Base-by-base conservation (phyloP, 1,140 invertebrate genomes). In the Tetramorium alpestre region DNA sequence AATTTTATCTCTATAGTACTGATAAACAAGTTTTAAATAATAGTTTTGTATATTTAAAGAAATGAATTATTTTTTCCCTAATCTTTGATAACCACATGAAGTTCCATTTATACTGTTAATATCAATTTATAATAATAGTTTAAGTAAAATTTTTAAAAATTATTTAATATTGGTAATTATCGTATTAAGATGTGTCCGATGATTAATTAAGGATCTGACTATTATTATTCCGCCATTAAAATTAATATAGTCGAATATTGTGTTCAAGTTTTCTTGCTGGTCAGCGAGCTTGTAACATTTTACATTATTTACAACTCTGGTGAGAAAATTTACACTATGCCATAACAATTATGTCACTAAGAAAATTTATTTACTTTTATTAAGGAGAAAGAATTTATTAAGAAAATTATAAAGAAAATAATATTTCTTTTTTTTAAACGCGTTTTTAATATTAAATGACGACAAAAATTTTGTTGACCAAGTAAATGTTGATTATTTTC, bases 141-240 rank as follows among this genome's bases (percentile, higher is more conserved):
- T 60, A 60, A 60, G 16, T 69, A 18, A 77, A 65, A 78, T 38
- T 28, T 64, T 18, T 44, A 64, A 3, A 58, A 58, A 13, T 18
- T 41, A 1, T 73, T 82, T 56, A 51, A 44, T 16, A n/a, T 6
- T 5, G 10, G 1, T 44, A 44, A 16, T 81, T 28, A 78, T 33
- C 28, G 11, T 11, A 25, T 47, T 60, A 44, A 58, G 13, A 65
- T 49, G 7, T 18, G 18, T 72, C 47, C 28, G 10, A 41, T n/a
- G 51, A 81, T 81, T 38, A 81, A 58, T 82, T 82, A 82, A 54
- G 11, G 18, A 58, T 58, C 8, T 84, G 25, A 60, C 13, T 3
- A 22, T 84, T 84, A 60, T 41, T 56, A 73, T 18, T 73, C 56
- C 28, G n/a, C 3, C 2, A 72, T 33, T 22, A 84, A 84, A 75